phyloP scores from a whole-genome alignment of 2,888 invertebrate genomes.

The Cataglyphis livida region DNA sequence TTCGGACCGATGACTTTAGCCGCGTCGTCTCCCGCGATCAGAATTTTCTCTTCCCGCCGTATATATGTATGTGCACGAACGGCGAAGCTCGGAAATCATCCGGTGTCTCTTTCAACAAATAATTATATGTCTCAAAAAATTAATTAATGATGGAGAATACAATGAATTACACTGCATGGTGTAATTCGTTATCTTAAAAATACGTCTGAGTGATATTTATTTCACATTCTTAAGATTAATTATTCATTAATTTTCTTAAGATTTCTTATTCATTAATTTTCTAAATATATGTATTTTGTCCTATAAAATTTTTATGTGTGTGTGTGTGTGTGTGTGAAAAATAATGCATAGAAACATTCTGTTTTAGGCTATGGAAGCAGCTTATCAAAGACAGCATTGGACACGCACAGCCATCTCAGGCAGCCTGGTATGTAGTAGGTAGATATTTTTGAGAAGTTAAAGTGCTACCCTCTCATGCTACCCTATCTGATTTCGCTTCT shows the following conservation, averaged over 20 bases:
- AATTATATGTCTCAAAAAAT: slow-evolving; percentile 12
- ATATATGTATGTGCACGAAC: background rate
- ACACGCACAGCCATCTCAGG: slow-evolving; percentile 95
- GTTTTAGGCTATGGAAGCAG: slow-evolving; percentile 94
- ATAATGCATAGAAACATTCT: slow-evolving; percentile 55
- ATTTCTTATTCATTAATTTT: slow-evolving; percentile 1
- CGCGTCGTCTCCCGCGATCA: slow-evolving; percentile 53
- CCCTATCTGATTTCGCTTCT: background rate
- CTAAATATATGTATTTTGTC: background rate
- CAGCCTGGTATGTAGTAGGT: slow-evolving; percentile 92
- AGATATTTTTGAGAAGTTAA: slow-evolving; percentile 81
- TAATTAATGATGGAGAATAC: background rate
- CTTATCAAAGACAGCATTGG: slow-evolving; percentile 94
- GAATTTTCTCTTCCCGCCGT: slow-evolving; percentile 11
- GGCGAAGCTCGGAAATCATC: slow-evolving; percentile 16
- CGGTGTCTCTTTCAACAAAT: slow-evolving; percentile 1
- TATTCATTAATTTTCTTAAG: background rate
- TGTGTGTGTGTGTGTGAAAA: background rate
- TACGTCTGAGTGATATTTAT: background rate
- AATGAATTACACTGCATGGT: background rate
- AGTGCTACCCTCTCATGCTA: slow-evolving; percentile 62
- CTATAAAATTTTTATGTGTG: background rate
- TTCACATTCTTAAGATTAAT: background rate
- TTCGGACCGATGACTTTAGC: slow-evolving; percentile 59
- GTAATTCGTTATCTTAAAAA: background rate